Percentiles rank a stretch among this genome's conserved stretches.
Evolutionary conservation across 2,888 invertebrate species (phyloP).

Genomic region (Macrostomum cliftonense): DNA sequence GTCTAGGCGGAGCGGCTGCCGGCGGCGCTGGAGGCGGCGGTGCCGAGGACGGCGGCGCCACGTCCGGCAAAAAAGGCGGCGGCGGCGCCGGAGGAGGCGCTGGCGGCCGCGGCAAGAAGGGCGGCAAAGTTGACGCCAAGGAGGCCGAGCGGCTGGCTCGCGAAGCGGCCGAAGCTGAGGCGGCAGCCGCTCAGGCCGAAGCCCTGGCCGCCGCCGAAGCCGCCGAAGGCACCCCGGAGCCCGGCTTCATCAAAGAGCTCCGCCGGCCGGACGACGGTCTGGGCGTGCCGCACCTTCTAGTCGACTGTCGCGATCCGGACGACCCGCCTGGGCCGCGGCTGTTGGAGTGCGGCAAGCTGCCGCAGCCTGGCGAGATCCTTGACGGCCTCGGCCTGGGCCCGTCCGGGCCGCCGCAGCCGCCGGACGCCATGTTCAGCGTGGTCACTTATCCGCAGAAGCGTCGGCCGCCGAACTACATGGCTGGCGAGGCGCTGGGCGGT

Average conservation of each 20-base stretch:
- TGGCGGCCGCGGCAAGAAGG: background rate
- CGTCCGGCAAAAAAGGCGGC: constrained; percentile 23
- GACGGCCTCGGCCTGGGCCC: constrained; percentile 37
- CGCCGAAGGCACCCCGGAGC: constrained; percentile 15
- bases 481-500: constrained; percentile 26
- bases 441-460: constrained; percentile 35
- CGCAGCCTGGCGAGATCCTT: constrained; percentile 21
- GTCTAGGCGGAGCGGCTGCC: too few species aligned
- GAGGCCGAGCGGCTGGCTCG: background rate
- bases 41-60: constrained; percentile 21
- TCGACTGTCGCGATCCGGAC: too few species aligned
- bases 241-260: background rate
- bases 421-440: constrained; percentile 32
- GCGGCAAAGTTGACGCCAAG: background rate
- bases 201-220: constrained; percentile 13
- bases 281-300: background rate
- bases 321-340: too few species aligned
- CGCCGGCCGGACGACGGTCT: background rate
- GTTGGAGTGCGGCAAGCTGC: constrained; percentile 3
- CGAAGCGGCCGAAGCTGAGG: constrained; percentile 19
- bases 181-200: constrained; percentile 20
- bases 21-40: constrained; percentile 21
- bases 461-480: constrained; percentile 15
- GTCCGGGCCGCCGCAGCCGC: constrained; percentile 35
- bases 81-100: background rate